Conservation (phyloP, 2,113 vertebrate genomes). For the Stomatorhinus ivindoensis region DNA sequence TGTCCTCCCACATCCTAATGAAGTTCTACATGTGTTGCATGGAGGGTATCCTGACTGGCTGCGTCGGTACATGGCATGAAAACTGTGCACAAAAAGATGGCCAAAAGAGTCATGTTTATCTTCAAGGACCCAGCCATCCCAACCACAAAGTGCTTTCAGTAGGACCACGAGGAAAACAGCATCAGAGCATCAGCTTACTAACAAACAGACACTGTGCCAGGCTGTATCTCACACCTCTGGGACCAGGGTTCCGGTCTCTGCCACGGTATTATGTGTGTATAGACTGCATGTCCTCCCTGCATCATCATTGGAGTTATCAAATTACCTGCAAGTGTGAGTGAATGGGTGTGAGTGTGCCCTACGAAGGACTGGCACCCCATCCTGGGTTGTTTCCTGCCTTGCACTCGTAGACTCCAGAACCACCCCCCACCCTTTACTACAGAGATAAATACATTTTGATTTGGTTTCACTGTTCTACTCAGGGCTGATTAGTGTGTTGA, state of each 20-base stretch:
- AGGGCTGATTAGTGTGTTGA: background rate
- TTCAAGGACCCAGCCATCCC: background rate
- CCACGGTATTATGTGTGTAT: background rate
- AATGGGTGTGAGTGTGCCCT: too few relatives aligned
- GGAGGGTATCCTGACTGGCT: background rate
- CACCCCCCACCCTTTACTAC: background rate
- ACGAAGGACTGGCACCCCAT: background rate
- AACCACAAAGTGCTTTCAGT: background rate
- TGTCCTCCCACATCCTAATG: background rate
- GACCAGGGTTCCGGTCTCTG: background rate
- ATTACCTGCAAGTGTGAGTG: background rate
- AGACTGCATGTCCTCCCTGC: background rate
- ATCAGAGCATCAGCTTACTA: background rate
- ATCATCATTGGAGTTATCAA: background rate
- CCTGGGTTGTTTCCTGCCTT: background rate
- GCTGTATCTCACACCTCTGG: background rate
- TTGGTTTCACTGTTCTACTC: background rate
- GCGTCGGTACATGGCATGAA: background rate
- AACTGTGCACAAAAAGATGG: background rate
- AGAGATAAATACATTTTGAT: background rate
- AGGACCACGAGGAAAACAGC: background rate
- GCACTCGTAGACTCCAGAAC: background rate
- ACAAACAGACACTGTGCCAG: background rate
- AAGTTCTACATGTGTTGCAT: background rate
- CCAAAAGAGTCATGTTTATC: background rate